phyloP scores from a whole-genome alignment of 30 jellyfish, hydroid and myxozoan species.

The Hydractinia echinata region DNA sequence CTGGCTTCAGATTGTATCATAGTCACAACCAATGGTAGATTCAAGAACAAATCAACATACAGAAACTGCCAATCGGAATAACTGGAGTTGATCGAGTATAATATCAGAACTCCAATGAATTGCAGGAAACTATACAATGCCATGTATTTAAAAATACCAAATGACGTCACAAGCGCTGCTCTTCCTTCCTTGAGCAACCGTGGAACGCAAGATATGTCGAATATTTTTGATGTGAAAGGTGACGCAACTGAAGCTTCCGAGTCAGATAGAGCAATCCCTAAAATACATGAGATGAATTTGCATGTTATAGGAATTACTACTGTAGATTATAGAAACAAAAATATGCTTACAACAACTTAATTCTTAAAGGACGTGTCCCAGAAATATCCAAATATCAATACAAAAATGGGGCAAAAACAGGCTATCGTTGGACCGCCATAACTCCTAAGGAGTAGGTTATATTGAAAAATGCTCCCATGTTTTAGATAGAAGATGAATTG shows the following conservation, averaged over 20 bases:
- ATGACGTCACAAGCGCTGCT: constrained; percentile 56
- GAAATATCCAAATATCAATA: no score
- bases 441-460: no score
- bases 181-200: constrained; percentile 35
- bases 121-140: constrained; percentile 32
- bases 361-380: no score
- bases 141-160: constrained; percentile 30
- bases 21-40: constrained; percentile 19
- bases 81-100: constrained; percentile 20
- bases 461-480: no score
- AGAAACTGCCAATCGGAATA: constrained; percentile 24
- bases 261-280: constrained; percentile 40
- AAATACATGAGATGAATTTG: background rate
- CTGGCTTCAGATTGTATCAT: constrained; percentile 19
- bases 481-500: no score
- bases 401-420: no score
- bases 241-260: constrained; percentile 63
- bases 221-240: constrained; percentile 39
- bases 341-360: background rate
- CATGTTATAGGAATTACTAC: background rate
- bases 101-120: constrained; percentile 28
- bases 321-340: background rate
- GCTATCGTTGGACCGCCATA: no score
- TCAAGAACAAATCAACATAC: constrained; percentile 2
- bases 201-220: constrained; percentile 46